These are phyloP conservation scores for Botia almorhae DNA, from an alignment of 2,797 vertebrate species.

Conservation along the genomic window DNA sequence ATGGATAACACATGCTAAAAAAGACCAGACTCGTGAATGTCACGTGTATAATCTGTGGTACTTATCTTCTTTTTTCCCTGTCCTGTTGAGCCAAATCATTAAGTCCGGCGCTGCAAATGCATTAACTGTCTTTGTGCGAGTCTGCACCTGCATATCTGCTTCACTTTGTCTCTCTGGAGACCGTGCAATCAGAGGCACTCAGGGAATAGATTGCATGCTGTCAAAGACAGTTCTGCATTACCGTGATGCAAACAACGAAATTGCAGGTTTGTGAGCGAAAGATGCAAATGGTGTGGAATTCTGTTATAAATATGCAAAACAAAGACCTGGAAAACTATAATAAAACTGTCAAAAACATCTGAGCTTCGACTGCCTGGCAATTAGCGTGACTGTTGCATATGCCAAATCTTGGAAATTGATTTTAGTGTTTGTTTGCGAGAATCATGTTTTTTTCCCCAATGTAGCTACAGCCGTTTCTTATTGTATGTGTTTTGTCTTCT, in stretches of 20 bases:
- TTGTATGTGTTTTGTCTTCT: constrained; percentile 30
- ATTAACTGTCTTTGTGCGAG: constrained; percentile 24
- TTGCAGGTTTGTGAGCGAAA: constrained; percentile 62
- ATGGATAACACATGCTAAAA: constrained; percentile 34
- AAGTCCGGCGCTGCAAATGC: constrained; percentile 26
- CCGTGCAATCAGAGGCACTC: constrained; percentile 50
- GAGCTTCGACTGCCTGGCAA: constrained; percentile 43
- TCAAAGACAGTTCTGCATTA: constrained; percentile 62
- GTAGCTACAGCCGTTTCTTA: constrained; percentile 35
- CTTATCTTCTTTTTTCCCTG: neutral
- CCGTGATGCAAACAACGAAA: constrained; percentile 66
- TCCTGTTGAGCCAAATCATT: constrained; percentile 30
- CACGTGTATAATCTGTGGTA: constrained; percentile 20
- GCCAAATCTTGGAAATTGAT: constrained; percentile 53
- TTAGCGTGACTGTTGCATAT: constrained; percentile 56
- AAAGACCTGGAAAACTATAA: constrained; percentile 60
- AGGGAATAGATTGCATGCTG: constrained; percentile 56
- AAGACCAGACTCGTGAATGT: too few relatives aligned
- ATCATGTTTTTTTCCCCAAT: constrained; percentile 29
- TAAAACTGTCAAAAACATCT: constrained; percentile 60
- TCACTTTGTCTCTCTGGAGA: constrained; percentile 39
- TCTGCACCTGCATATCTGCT: too few relatives aligned
- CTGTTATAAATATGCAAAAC: constrained; percentile 60
- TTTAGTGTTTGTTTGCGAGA: constrained; percentile 20
- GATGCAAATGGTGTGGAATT: constrained; percentile 56